Conservation (phyloP, 2,888 invertebrate genomes). For the Drosophila colorata region DNA sequence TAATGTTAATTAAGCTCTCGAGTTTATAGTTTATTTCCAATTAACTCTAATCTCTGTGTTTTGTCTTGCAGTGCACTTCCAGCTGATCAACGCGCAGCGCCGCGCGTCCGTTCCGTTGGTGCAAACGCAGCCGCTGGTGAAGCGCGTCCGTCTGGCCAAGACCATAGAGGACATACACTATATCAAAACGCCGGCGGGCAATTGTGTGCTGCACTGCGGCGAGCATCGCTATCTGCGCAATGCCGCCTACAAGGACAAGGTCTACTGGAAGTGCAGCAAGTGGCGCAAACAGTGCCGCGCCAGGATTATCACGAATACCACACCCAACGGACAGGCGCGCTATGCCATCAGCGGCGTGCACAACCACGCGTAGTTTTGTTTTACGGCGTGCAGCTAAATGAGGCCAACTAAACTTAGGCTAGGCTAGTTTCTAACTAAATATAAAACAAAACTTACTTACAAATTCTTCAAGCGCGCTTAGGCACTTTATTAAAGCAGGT, state of each 20-base stretch:
- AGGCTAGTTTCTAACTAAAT: constrained; percentile 9
- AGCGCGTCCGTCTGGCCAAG: constrained; percentile 72
- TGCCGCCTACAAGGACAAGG: constrained; percentile 84
- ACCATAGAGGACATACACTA: constrained; percentile 78
- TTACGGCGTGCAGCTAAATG: not conserved
- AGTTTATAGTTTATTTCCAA: not conserved
- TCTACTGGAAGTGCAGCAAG: constrained; percentile 85
- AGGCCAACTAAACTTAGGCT: constrained; percentile 3
- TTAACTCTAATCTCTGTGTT: constrained; percentile 5
- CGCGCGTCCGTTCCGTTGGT: constrained; percentile 15
- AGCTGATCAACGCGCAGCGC: constrained; percentile 15
- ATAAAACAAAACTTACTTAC: not conserved
- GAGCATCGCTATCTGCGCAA: constrained; percentile 85
- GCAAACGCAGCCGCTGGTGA: constrained; percentile 27
- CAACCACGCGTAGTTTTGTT: constrained; percentile 77
- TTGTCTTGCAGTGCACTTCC: constrained; percentile 46
- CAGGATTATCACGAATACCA: constrained; percentile 83
- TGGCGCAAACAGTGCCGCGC: constrained; percentile 85
- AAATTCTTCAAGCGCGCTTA: not conserved
- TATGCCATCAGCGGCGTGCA: constrained; percentile 83
- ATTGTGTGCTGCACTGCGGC: constrained; percentile 82
- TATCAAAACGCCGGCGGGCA: constrained; percentile 82
- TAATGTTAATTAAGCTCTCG: constrained; percentile 2
- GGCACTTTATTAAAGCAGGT: not conserved
- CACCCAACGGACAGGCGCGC: constrained; percentile 57